Percentiles rank a stretch among this genome's conserved stretches.
These are phyloP conservation scores for Pentamera pediparva DNA, from an alignment of 53 echinoderm and acorn worm species.

Conservation along the genomic window DNA sequence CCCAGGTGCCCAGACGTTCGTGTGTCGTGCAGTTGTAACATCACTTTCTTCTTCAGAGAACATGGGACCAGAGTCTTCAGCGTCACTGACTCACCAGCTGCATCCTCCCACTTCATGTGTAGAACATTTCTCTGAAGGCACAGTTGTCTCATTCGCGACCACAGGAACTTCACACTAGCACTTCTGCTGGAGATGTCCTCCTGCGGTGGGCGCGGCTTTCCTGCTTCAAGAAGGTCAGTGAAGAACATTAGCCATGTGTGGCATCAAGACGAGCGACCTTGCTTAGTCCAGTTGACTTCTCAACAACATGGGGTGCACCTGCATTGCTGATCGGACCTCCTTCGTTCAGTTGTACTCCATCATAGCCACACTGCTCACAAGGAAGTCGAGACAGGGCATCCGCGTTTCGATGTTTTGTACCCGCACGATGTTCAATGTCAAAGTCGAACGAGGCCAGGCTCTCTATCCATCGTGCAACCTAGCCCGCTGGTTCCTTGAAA, in stretches of 20 bases:
- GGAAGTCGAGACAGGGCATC: too few species aligned
- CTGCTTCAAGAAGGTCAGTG: background rate
- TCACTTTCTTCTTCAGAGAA: background rate
- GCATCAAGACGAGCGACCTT: too few species aligned
- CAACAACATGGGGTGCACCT: too few species aligned
- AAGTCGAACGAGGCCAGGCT: too few species aligned
- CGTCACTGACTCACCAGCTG: background rate
- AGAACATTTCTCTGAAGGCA: background rate
- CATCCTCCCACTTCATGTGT: background rate
- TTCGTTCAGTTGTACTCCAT: too few species aligned
- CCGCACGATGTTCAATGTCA: too few species aligned
- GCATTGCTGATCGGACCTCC: too few species aligned
- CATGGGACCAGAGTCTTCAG: background rate
- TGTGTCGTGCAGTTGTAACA: background rate
- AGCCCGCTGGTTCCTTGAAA: background rate
- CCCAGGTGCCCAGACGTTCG: constrained; percentile 10
- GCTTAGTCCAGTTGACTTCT: too few species aligned
- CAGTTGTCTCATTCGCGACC: background rate
- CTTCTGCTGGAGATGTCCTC: background rate
- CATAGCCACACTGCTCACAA: too few species aligned
- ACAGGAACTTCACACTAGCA: background rate
- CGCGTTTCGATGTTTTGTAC: too few species aligned
- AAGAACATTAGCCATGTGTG: background rate
- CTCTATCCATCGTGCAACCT: too few species aligned
- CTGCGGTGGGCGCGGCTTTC: background rate